Evolutionary conservation across 2,888 invertebrate genomes (phyloP).

Genomic region (Caenorhabditis parvicauda): DNA sequence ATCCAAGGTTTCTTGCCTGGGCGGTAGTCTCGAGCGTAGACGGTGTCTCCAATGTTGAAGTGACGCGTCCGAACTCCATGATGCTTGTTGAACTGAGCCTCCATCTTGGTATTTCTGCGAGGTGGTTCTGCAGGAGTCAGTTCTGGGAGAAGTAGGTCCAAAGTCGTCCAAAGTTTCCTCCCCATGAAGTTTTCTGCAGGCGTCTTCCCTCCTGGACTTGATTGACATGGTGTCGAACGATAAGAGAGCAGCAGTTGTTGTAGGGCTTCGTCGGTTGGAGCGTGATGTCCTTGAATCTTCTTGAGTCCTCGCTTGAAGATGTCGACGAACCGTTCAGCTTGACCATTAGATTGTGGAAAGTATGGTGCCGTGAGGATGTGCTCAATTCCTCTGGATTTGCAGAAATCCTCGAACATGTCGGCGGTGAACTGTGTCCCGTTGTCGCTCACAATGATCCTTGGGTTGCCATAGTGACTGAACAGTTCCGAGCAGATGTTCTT

Average conservation of each 20-base stretch:
- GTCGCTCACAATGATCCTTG: constrained; percentile 30
- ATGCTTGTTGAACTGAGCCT: constrained; percentile 12
- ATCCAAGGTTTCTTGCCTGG: constrained; percentile 3
- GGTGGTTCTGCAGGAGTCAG: not conserved
- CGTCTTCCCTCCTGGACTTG: not conserved
- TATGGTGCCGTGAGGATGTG: constrained; percentile 26
- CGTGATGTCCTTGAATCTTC: constrained; percentile 7
- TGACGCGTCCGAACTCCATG: not conserved
- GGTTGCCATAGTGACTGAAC: constrained; percentile 21
- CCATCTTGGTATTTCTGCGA: constrained; percentile 1
- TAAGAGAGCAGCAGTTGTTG: constrained; percentile 15
- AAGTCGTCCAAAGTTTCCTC: constrained; percentile 7
- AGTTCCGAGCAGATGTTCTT: constrained; percentile 12
- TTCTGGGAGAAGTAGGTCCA: constrained; percentile 6
- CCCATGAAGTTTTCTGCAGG: constrained; percentile 30
- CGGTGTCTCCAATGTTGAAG: constrained; percentile 7
- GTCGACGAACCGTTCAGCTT: constrained; percentile 42
- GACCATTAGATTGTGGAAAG: constrained; percentile 38
- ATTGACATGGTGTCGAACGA: constrained; percentile 12
- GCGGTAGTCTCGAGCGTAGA: constrained; percentile 11
- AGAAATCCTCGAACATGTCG: constrained; percentile 21
- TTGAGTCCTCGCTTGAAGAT: constrained; percentile 30
- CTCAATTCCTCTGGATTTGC: constrained; percentile 8
- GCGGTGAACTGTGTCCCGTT: constrained; percentile 35
- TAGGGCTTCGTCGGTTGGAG: constrained; percentile 6